phyloP scores from a whole-genome alignment of 2,113 vertebrate genomes.

The Myotis davidii region DNA sequence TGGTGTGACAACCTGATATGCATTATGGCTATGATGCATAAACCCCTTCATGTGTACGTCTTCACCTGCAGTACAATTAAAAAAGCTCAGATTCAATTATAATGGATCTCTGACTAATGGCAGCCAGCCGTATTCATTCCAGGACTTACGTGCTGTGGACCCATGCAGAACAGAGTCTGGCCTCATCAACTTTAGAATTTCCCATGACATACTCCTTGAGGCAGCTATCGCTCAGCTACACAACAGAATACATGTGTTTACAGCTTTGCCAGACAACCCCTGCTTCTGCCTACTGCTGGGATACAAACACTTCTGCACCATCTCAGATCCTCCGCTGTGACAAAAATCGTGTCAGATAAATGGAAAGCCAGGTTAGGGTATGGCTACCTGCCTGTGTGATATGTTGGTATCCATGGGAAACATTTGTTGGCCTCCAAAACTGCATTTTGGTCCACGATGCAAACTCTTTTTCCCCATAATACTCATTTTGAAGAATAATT shows the following conservation, averaged over 20 bases:
- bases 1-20: background rate
- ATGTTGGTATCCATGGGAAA: background rate
- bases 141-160: background rate
- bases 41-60: background rate
- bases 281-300: background rate
- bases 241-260: background rate
- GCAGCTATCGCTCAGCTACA: background rate
- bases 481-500: constrained; percentile 6
- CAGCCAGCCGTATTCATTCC: background rate
- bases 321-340: constrained; percentile 19
- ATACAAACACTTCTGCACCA: background rate
- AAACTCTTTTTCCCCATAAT: background rate
- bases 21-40: background rate
- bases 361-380: background rate
- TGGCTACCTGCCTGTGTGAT: background rate
- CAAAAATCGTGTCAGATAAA: constrained; percentile 20
- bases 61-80: background rate
- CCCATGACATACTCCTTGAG: background rate
- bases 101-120: background rate
- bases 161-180: background rate
- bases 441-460: background rate
- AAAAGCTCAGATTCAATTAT: background rate
- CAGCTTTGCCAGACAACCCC: background rate
- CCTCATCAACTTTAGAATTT: constrained; percentile 2
- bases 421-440: background rate